Conservation (phyloP, 2,888 invertebrate genomes). For the Anaspis maculata region DNA sequence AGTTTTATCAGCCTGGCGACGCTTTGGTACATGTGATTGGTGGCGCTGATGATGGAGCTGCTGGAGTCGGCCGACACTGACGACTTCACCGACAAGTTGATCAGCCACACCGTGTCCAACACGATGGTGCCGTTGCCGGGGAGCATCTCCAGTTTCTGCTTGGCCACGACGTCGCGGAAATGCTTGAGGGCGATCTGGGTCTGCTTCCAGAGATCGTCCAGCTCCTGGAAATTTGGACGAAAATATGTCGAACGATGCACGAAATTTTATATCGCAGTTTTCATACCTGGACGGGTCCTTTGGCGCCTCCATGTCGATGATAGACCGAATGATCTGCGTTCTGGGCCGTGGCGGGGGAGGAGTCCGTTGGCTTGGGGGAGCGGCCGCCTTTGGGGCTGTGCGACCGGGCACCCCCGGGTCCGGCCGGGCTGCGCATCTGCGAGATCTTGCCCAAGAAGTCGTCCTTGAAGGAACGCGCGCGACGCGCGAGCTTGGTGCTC, state of each 20-base stretch:
- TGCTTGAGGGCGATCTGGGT: conserved; percentile 74
- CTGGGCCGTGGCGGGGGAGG: conserved; percentile 16
- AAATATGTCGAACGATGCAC: no score
- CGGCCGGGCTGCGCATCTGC: conserved; percentile 74
- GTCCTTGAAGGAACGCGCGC: conserved; percentile 88
- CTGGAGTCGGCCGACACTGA: conserved; percentile 44
- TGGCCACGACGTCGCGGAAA: conserved; percentile 86
- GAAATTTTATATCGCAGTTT: no score
- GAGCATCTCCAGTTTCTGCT: conserved; percentile 86
- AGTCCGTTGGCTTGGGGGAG: conserved; percentile 27
- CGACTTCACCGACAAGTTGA: conserved; percentile 52
- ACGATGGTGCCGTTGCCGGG: conserved; percentile 91
- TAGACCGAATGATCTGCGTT: no score
- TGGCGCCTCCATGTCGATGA: no score
- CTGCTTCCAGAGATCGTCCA: conserved; percentile 39
- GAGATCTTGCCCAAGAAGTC: conserved; percentile 85
- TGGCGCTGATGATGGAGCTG: conserved; percentile 63
- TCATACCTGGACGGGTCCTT: conserved; percentile 35
- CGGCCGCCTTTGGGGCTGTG: conserved; percentile 43
- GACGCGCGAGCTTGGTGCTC: conserved; percentile 76
- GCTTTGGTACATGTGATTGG: conserved; percentile 78
- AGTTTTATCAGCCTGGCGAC: conserved; percentile 80
- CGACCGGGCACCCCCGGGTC: conserved; percentile 26
- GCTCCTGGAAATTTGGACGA: no score
- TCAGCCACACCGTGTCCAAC: conserved; percentile 83